Evolutionary conservation across 2,797 vertebrate genomes (phyloP), one percentile per base, ranked within the genome.

Genomic region (Falco biarmicus): DNA sequence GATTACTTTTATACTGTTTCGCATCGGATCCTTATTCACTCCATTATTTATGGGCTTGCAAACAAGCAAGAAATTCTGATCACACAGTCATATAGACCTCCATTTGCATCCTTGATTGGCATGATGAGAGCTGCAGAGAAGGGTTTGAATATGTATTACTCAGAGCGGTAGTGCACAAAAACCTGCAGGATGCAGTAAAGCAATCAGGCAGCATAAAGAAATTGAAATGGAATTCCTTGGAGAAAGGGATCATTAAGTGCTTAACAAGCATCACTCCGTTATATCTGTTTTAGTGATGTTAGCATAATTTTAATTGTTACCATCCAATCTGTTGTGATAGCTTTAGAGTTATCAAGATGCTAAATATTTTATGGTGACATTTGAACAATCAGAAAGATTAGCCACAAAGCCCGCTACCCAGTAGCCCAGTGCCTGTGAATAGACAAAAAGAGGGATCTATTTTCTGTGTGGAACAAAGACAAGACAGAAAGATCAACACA

Each of bases 91-190:
- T 88, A 96, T 81, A 90, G 91, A 70, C 84, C 90, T 79, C 73
- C 91, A 97, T 98, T 97, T 97, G 82, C 96, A 97, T 98, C 96
- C 96, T 93, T 97, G 96, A 97, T 98, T 98, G 97, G 95, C 97
- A 97, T 19, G 91, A 95, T 91, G 89, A 97, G 93, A 65, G 90
- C 93, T 91, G 69, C 71, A 54, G 86, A 79, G 66, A 81, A 91
- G 87, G 91, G 90, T 82, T 54, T 96, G 97, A 97, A 96, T 98
- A 97, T 83, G 63, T 74, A 97, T 97, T 96, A 89, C 76, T 10
- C 43, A 43, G 96, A 87, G 96, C 71, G 6, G 73, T 80, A 90
- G 82, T 43, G 69, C 82, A 92, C 92, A 87, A 86, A 93, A 96
- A 97, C 93, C 96, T 97, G 95, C 96, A 97, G 96, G 92, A 97